phyloP scores from a whole-genome alignment of 2,888 invertebrate genomes.

The Entomobrya multifasciata region DNA sequence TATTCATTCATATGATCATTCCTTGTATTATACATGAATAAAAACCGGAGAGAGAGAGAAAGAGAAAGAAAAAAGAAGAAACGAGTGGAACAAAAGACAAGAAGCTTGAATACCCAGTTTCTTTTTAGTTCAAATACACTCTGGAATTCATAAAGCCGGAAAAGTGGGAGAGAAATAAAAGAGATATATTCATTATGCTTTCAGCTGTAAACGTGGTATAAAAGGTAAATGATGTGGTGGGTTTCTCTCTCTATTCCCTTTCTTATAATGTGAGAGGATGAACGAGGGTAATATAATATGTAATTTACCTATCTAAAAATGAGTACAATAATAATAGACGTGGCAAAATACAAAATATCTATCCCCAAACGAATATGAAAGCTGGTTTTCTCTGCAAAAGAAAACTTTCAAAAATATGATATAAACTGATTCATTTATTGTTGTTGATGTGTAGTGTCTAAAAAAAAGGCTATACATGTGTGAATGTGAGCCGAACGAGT shows the following conservation, averaged over 20 bases:
- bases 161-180: slow-evolving; percentile 34
- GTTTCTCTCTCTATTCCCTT: background rate
- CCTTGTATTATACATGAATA: slow-evolving; percentile 17
- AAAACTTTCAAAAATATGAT: too few species aligned
- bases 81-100: slow-evolving; percentile 26
- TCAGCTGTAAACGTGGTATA: slow-evolving; percentile 12
- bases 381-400: background rate
- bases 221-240: slow-evolving; percentile 6
- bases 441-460: background rate
- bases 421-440: background rate
- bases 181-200: slow-evolving; percentile 47
- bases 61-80: background rate
- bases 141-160: slow-evolving; percentile 53
- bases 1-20: background rate
- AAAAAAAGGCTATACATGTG: background rate
- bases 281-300: background rate
- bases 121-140: background rate
- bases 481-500: background rate
- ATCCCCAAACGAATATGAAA: background rate
- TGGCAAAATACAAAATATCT: background rate
- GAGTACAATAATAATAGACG: background rate
- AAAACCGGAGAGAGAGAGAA: background rate
- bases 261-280: slow-evolving; percentile 9
- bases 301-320: background rate
- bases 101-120: slow-evolving; percentile 32